Conservation (phyloP, 2,797 vertebrate genomes). For the Prunella strophiata region DNA sequence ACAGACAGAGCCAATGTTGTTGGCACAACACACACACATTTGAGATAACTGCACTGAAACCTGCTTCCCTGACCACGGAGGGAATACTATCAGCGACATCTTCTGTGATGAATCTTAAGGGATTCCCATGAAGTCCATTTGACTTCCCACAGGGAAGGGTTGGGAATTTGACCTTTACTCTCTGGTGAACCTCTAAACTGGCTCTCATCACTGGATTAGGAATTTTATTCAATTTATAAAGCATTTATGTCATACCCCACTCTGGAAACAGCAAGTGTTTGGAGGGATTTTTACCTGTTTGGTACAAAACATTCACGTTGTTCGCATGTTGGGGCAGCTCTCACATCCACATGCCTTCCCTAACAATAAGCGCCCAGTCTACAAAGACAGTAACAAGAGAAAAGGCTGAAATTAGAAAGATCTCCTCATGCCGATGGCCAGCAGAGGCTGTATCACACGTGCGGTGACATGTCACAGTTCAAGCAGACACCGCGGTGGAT, state of each 20-base stretch:
- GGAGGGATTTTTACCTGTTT: background rate
- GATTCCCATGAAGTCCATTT: background rate
- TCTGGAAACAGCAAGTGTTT: background rate
- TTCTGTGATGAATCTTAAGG: background rate
- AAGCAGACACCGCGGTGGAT: too few species aligned
- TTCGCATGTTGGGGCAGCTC: background rate
- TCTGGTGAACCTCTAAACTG: background rate
- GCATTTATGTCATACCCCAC: background rate
- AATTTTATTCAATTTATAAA: background rate
- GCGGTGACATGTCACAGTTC: background rate
- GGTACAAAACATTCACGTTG: background rate
- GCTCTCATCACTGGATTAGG: background rate
- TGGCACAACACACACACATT: background rate
- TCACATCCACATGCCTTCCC: background rate
- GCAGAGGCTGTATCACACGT: accelerated
- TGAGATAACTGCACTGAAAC: background rate
- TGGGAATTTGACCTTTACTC: background rate
- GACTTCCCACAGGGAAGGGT: background rate
- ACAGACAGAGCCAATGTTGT: background rate
- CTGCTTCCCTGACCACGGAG: background rate
- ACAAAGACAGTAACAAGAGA: background rate
- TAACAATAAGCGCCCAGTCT: background rate
- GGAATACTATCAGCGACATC: background rate
- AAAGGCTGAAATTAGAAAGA: background rate
- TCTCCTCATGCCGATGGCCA: background rate